Conservation (phyloP, 1,140 invertebrate genomes). For the Lordiphosa mommai region DNA sequence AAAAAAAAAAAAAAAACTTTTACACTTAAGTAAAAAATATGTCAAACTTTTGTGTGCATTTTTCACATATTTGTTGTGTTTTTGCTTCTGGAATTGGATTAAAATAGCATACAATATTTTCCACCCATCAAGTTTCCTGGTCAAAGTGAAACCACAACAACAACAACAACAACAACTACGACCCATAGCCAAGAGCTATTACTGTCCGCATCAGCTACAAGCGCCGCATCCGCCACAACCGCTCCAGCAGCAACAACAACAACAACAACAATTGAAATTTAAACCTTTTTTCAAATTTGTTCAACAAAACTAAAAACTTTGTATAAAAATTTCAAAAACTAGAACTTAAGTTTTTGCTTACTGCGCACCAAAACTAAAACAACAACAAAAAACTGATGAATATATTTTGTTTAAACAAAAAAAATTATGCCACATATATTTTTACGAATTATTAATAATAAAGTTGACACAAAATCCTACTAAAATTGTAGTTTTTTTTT, state of each 20-base stretch:
- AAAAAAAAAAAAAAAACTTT: constrained; percentile 14
- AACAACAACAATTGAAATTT: constrained; percentile 1
- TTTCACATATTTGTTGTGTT: constrained; percentile 34
- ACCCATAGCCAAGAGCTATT: constrained; percentile 44
- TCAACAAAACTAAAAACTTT: constrained; percentile 35
- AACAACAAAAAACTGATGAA: constrained; percentile 18
- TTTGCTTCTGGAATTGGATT: constrained; percentile 23
- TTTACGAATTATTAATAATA: constrained; percentile 60
- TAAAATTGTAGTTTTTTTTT: constrained; percentile 51
- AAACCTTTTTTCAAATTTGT: constrained; percentile 44
- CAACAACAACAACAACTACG: too few species aligned
- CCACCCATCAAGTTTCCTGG: constrained; percentile 35
- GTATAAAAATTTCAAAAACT: constrained; percentile 37
- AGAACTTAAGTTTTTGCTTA: constrained; percentile 60
- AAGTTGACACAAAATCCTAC: constrained; percentile 54
- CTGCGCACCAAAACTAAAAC: constrained; percentile 32
- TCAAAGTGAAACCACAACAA: constrained; percentile 20
- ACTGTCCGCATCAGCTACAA: constrained; percentile 42
- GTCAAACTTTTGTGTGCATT: constrained; percentile 22
- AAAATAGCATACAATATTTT: constrained; percentile 13
- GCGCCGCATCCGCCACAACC: constrained; percentile 12
- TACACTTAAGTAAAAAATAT: constrained; percentile 19
- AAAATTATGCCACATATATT: constrained; percentile 60
- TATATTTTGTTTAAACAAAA: constrained; percentile 40
- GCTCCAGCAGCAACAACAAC: constrained; percentile 14